A percentile compares a stretch with the other conserved stretches of the same genome.
Evolutionary conservation across 2,797 vertebrate species (phyloP).

Genomic region (Sus cebifrons): DNA sequence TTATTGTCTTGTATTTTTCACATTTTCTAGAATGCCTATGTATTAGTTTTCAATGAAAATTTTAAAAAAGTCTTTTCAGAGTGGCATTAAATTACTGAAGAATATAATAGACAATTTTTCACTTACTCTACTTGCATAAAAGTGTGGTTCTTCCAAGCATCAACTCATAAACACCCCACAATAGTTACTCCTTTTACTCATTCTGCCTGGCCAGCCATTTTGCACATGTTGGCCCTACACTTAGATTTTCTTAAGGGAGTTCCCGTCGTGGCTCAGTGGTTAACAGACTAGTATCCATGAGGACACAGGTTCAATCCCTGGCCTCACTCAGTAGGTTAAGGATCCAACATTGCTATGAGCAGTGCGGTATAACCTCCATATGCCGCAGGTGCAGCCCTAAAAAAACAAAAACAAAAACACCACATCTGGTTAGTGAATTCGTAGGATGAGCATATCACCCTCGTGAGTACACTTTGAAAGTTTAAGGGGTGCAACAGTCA

Average conservation of each 20-base stretch:
- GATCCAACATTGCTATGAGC: no score
- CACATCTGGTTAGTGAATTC: not conserved
- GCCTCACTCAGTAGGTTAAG: no score
- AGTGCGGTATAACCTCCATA: no score
- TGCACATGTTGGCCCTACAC: not conserved
- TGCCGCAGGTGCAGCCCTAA: no score
- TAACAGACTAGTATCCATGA: no score
- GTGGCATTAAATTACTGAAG: not conserved
- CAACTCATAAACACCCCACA: not conserved
- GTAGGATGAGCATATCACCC: not conserved
- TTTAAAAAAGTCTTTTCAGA: not conserved
- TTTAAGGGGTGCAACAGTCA: not conserved
- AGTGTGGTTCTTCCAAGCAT: not conserved
- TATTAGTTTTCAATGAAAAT: not conserved
- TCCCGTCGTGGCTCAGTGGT: no score
- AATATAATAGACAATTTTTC: not conserved
- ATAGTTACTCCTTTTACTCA: not conserved
- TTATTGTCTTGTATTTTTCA: constrained; percentile 20
- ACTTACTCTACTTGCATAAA: not conserved
- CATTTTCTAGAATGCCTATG: not conserved
- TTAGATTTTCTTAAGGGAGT: not conserved
- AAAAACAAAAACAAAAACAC: no score
- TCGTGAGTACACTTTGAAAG: not conserved
- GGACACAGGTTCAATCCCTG: no score
- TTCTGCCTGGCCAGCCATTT: not conserved